Conservation (phyloP, 2,113 vertebrate genomes). For the Daboia siamensis region DNA sequence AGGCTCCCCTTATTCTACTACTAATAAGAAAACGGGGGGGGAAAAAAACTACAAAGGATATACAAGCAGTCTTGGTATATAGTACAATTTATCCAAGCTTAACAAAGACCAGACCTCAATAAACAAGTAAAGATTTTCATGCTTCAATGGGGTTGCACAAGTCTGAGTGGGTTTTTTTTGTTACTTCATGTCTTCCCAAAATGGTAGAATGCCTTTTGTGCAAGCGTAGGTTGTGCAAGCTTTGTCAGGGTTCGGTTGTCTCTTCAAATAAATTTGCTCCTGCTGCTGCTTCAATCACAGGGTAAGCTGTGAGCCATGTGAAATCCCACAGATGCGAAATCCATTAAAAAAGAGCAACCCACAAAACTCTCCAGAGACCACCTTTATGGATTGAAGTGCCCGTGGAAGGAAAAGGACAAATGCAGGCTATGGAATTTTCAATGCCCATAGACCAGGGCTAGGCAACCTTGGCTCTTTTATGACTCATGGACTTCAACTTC, state of each 20-base stretch:
- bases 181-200: background rate
- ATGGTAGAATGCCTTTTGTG: background rate
- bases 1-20: background rate
- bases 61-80: background rate
- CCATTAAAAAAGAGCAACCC: background rate
- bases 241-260: background rate
- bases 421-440: background rate
- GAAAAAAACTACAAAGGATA: background rate
- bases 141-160: background rate
- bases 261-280: background rate
- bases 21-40: background rate
- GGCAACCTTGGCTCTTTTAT: too few species aligned
- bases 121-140: background rate
- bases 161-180: background rate
- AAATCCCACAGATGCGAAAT: background rate
- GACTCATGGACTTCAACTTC: too few species aligned
- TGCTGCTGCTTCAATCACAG: background rate
- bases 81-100: background rate
- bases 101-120: background rate
- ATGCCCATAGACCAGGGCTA: background rate
- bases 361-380: background rate
- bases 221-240: background rate
- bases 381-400: background rate
- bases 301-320: background rate
- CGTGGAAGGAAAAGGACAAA: background rate